Evolutionary conservation across 2,888 invertebrate species (phyloP), one percentile per base, ranked within the genome.

Genomic region (Mesodorylaimus sp.): DNA sequence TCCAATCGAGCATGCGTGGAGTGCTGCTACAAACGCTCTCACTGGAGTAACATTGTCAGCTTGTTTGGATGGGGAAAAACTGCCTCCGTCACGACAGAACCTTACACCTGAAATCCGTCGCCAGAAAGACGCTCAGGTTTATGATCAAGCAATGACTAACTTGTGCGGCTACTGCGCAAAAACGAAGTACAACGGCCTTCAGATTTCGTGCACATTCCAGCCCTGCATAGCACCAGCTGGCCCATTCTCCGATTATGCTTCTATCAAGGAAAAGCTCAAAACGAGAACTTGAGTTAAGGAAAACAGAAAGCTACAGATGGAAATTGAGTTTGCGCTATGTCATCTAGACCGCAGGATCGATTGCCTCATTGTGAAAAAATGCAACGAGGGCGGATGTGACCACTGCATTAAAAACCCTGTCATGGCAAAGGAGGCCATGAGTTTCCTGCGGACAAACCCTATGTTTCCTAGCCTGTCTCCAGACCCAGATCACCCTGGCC

Each of bases 1-100:
- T 19, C 45, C 45, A 16, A 44, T 44, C 21, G 45, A 44, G 45
- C 45, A 44, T 19, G 24, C 10, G 3, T 44, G 45, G 45, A 44
- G 28, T 25, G 32, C 32, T 10, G 10, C 32, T 16, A 32, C 32
- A 16, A 32, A 32, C 13, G 32, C 32, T 13, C 32, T 32, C 10
- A 32, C 32, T 32, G 32, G 10, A 32, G 32, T 32, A 32, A 32
- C 32, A 13, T 32, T 32, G 32, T 16, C 32, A 32, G 10, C 32
- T 32, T 13, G 10, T 32, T 16, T 32, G 32, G 10, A 10, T 13
- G 32, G 32, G 10, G 32, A 32, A 16, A 16, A 32, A 13, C 32
- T 32, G 32, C 32, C 32, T 13, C 32, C 32, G 10, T 32, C 10
- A 13, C 32, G 32, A 13, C 32, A 32, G 16, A 32, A 32, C 13